A percentile compares a stretch with the other conserved stretches of the same genome.
phyloP scores from a whole-genome alignment of 1,140 invertebrate species.

The Eufriesea mexicana region DNA sequence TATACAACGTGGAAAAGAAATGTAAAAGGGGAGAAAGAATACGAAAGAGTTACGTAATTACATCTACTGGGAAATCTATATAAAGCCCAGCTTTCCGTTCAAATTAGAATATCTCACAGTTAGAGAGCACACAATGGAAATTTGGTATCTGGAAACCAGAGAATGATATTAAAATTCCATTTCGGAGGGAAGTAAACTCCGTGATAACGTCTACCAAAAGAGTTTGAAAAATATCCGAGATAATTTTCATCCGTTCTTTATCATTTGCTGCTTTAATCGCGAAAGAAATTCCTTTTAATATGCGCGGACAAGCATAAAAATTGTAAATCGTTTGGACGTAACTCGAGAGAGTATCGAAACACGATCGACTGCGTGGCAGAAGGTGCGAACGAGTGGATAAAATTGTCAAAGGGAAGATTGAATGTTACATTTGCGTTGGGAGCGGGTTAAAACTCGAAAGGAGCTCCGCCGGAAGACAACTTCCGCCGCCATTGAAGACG shows the following conservation, averaged over 20 bases:
- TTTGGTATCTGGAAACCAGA: rapidly evolving
- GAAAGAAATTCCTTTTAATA: background rate
- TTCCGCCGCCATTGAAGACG: background rate
- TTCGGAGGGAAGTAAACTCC: no score
- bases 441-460: background rate
- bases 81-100: background rate
- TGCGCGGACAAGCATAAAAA: no score
- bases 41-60: background rate
- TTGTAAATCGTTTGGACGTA: no score
- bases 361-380: background rate
- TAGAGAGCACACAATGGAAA: background rate
- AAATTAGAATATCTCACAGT: background rate
- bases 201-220: background rate
- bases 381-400: background rate
- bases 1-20: background rate
- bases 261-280: no score
- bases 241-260: no score
- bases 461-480: slow-evolving; percentile 6
- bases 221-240: background rate
- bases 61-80: background rate
- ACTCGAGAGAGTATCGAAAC: background rate
- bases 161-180: background rate
- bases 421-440: background rate
- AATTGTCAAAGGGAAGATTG: background rate
- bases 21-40: no score